Evolutionary conservation across 2,113 vertebrate species (phyloP).

Genomic region (Arvicanthis niloticus): DNA sequence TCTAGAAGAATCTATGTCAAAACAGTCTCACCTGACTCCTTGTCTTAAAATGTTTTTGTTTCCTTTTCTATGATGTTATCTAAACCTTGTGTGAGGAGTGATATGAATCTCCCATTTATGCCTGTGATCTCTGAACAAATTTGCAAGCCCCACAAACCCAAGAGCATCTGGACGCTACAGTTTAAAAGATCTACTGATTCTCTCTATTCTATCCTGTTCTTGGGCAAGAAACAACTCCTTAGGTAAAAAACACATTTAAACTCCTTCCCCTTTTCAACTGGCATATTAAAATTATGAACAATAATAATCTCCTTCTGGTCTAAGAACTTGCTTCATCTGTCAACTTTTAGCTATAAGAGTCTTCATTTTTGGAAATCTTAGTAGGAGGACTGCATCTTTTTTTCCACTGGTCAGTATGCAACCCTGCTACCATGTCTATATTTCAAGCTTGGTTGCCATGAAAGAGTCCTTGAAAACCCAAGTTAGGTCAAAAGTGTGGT

Average conservation of each 20-base stretch:
- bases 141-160: no score
- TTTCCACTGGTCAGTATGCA: background rate
- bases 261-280: background rate
- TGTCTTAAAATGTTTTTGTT: background rate
- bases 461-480: background rate
- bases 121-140: background rate
- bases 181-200: background rate
- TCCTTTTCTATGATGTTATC: background rate
- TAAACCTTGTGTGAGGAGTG: background rate
- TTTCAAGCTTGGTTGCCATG: background rate
- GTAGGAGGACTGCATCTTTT: background rate
- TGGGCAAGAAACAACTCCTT: background rate
- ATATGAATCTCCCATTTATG: background rate
- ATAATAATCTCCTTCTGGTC: background rate
- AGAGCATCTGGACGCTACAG: background rate
- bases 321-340: background rate
- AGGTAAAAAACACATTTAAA: background rate
- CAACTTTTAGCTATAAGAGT: background rate
- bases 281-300: background rate
- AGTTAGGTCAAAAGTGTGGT: background rate
- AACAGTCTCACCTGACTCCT: background rate
- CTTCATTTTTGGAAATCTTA: background rate
- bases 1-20: background rate
- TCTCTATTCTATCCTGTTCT: background rate
- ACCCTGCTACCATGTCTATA: background rate